Conservation (phyloP, 2,113 vertebrate genomes). For the Perca fluviatilis region DNA sequence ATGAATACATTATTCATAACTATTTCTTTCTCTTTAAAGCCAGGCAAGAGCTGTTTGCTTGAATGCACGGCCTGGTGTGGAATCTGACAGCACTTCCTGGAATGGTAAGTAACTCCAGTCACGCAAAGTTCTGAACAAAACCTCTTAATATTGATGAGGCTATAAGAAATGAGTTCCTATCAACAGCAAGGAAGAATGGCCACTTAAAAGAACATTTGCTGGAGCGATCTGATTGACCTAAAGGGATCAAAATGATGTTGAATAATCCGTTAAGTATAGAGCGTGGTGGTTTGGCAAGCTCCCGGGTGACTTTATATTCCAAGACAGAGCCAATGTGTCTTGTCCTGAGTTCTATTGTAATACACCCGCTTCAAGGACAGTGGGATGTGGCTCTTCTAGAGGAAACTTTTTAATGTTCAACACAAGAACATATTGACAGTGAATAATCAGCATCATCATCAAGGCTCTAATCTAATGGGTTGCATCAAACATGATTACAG, state of each 20-base stretch:
- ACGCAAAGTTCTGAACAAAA: slow-evolving; percentile 51
- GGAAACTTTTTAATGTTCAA: background rate
- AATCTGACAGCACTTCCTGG: slow-evolving; percentile 42
- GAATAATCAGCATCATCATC: slow-evolving; percentile 16
- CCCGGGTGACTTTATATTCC: slow-evolving; percentile 45
- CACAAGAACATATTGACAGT: slow-evolving; percentile 1
- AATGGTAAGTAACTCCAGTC: slow-evolving; percentile 53
- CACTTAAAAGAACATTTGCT: slow-evolving; percentile 55
- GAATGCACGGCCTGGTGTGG: slow-evolving; percentile 35
- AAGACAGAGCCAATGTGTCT: slow-evolving; percentile 33
- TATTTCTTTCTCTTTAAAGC: slow-evolving; percentile 41
- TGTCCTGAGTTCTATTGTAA: slow-evolving; percentile 15
- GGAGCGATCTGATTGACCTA: slow-evolving; percentile 51
- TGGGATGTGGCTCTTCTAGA: background rate
- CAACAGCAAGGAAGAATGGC: slow-evolving; percentile 34
- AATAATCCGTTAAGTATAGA: slow-evolving; percentile 70
- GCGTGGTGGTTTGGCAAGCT: slow-evolving; percentile 54
- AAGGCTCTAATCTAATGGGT: slow-evolving; percentile 11
- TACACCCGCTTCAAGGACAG: slow-evolving; percentile 31
- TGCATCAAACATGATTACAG: slow-evolving; percentile 24
- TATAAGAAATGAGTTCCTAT: slow-evolving; percentile 38
- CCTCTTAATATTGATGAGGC: slow-evolving; percentile 55
- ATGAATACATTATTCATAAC: slow-evolving; percentile 67
- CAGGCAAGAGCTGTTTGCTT: slow-evolving; percentile 44
- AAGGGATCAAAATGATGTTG: slow-evolving; percentile 43